Percentiles rank a stretch among this genome's conserved stretches.
Conservation (phyloP, 2,888 invertebrate species). For the Ctenicera cuprea region DNA sequence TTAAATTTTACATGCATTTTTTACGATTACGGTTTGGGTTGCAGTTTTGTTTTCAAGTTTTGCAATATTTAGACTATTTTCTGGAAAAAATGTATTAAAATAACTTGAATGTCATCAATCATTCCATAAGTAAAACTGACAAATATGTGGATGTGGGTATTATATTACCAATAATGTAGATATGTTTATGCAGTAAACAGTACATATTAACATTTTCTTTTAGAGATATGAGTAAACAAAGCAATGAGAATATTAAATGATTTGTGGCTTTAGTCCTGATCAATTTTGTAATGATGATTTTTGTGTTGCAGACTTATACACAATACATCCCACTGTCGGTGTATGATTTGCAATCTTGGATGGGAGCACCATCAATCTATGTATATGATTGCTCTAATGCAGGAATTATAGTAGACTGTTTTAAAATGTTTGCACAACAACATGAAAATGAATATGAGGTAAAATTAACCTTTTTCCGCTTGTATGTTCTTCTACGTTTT, state of each 20-base stretch:
- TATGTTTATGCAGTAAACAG: not conserved
- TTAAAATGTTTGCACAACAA: slow-evolving; percentile 92
- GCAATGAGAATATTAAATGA: too few species aligned
- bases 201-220: too few species aligned
- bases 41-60: too few species aligned
- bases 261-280: too few species aligned
- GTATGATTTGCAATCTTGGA: slow-evolving; percentile 99
- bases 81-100: too few species aligned
- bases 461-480: slow-evolving; percentile 42
- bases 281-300: too few species aligned
- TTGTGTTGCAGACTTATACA: slow-evolving; percentile 87
- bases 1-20: not conserved
- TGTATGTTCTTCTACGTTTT: too few species aligned
- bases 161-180: not conserved
- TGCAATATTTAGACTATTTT: too few species aligned
- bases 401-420: slow-evolving; percentile 95
- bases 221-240: too few species aligned
- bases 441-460: slow-evolving; percentile 89
- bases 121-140: not conserved
- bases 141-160: not conserved
- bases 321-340: slow-evolving; percentile 99
- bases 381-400: slow-evolving; percentile 99
- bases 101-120: not conserved
- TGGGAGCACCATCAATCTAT: slow-evolving; percentile 99
- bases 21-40: not conserved